Evolutionary conservation across 1,140 invertebrate species (phyloP).

Genomic region (Hyphantria cunea): DNA sequence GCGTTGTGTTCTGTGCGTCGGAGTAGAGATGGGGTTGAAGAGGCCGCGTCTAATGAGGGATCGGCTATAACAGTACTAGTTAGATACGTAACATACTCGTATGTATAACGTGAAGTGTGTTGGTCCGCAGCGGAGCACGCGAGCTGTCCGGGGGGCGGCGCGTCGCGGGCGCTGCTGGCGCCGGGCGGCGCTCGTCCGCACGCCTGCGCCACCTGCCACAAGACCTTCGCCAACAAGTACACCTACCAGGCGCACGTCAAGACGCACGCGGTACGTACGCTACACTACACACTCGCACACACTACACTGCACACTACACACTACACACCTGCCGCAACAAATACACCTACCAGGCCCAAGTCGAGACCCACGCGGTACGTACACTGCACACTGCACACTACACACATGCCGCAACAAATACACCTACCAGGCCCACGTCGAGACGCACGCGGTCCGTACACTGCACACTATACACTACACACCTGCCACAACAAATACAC

Average conservation of each 20-base stretch:
- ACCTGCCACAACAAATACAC: no score
- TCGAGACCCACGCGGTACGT: conserved; percentile 86
- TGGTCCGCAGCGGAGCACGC: no score
- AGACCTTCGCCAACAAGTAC: conserved; percentile 90
- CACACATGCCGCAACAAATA: no score
- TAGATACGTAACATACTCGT: no score
- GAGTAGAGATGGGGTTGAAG: no score
- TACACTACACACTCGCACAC: neutral
- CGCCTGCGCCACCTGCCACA: conserved; percentile 85
- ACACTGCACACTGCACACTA: neutral
- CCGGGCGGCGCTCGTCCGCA: conserved; percentile 87
- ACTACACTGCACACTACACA: neutral
- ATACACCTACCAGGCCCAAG: no score
- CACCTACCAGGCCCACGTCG: conserved; percentile 88
- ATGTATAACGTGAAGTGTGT: no score
- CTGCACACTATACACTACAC: no score
- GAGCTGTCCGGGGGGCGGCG: conserved; percentile 84
- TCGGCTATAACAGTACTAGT: no score
- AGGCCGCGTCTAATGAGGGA: no score
- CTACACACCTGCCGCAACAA: no score
- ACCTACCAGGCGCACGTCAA: conserved; percentile 89
- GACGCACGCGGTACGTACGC: conserved; percentile 84
- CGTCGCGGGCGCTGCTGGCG: conserved; percentile 84
- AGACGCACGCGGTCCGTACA: conserved; percentile 84
- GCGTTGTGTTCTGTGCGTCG: no score